A percentile compares a stretch with the other conserved stretches of the same genome.
Conservation (phyloP, 2,888 invertebrate species). For the Formica aserva region DNA sequence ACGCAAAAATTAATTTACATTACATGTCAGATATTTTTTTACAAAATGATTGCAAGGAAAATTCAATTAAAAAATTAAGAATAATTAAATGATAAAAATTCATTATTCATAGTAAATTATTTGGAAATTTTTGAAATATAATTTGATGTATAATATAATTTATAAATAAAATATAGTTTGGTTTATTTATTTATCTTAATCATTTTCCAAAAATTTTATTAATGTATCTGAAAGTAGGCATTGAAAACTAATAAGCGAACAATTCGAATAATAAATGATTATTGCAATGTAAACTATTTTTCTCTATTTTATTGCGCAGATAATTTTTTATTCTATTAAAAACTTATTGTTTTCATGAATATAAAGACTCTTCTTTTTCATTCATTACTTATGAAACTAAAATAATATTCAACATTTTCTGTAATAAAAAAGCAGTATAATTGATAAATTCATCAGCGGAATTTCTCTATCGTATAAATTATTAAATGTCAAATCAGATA, state of each 20-base stretch:
- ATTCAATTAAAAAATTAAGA: not conserved
- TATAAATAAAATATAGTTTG: not conserved
- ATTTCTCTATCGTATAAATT: not conserved
- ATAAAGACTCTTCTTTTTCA: not conserved
- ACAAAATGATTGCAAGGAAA: not conserved
- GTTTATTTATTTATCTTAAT: not conserved
- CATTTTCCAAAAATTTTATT: conserved; percentile 3
- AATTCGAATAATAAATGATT: conserved; percentile 10
- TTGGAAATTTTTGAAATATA: not conserved
- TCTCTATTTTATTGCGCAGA: not conserved
- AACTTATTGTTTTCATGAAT: not conserved
- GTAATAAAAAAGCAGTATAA: not conserved
- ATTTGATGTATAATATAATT: not conserved
- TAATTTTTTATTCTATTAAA: conserved; percentile 15
- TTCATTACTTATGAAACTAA: not conserved
- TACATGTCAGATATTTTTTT: not conserved
- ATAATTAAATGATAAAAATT: not conserved
- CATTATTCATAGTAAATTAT: conserved; percentile 7
- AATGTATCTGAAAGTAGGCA: not conserved
- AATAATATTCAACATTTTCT: conserved; percentile 9
- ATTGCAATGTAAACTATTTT: not conserved
- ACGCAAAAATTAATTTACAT: not conserved
- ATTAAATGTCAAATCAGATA: conserved; percentile 2
- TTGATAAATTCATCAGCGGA: not conserved
- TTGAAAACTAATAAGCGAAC: not conserved